Evolutionary conservation across 1,140 invertebrate genomes (phyloP).

Genomic region (Cydia pomonella): DNA sequence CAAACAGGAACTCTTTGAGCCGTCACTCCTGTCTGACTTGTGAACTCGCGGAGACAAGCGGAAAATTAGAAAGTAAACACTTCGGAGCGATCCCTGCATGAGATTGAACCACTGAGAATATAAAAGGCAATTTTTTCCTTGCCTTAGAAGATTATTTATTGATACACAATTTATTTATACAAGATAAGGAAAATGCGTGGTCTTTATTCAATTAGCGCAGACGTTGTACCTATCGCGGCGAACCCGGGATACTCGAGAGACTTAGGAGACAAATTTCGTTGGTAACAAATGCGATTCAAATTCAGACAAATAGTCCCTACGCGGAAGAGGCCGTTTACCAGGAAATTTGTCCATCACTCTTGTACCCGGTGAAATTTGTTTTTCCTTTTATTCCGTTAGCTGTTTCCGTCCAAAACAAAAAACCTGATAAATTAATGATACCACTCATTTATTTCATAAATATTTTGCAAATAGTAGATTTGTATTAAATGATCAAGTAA

Average conservation of each 20-base stretch:
- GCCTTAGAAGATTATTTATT: constrained; percentile 27
- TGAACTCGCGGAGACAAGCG: constrained; percentile 70
- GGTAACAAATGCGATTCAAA: constrained; percentile 75
- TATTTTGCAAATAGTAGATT: neutral
- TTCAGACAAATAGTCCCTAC: constrained; percentile 72
- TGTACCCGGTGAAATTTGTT: constrained; percentile 62
- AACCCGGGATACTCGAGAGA: constrained; percentile 57
- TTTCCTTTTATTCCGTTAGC: constrained; percentile 56
- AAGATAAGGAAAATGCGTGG: constrained; percentile 43
- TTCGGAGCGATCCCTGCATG: constrained; percentile 33
- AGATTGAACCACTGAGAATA: constrained; percentile 38
- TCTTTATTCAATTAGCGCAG: constrained; percentile 72
- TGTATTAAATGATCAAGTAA: neutral
- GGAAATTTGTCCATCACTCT: constrained; percentile 75
- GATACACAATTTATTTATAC: constrained; percentile 41
- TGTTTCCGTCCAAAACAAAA: constrained; percentile 23
- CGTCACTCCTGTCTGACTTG: constrained; percentile 54
- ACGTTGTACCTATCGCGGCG: constrained; percentile 62
- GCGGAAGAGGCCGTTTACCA: constrained; percentile 71
- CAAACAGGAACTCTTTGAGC: constrained; percentile 54
- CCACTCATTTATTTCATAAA: constrained; percentile 16
- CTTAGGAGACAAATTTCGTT: constrained; percentile 74
- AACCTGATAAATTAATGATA: constrained; percentile 23
- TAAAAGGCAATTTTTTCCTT: constrained; percentile 26
- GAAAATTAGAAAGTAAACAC: constrained; percentile 76